These are phyloP conservation scores for Drepana arcuata DNA, from an alignment of 1,140 invertebrate genomes.

Conservation along the genomic window DNA sequence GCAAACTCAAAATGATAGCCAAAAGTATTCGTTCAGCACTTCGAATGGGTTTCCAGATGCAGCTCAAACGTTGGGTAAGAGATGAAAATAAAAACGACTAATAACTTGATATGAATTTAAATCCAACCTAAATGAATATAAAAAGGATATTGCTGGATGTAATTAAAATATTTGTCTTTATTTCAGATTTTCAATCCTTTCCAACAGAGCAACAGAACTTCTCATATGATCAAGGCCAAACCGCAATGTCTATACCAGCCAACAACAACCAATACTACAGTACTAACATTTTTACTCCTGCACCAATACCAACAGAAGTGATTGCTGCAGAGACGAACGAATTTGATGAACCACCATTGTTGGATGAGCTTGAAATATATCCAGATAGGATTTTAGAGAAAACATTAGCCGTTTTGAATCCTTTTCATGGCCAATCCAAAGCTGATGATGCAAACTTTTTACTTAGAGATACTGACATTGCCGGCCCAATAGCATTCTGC, in stretches of 20 bases:
- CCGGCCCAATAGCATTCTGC: conserved; percentile 95
- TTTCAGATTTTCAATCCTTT: conserved; percentile 65
- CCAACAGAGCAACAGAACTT: conserved; percentile 56
- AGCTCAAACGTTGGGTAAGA: conserved; percentile 51
- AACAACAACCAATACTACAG: conserved; percentile 65
- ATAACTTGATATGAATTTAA: no score
- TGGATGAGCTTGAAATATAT: conserved; percentile 95
- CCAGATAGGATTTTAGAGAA: conserved; percentile 94
- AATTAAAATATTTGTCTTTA: conserved; percentile 9
- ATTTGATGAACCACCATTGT: conserved; percentile 85
- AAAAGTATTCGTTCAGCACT: conserved; percentile 49
- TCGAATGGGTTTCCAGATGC: conserved; percentile 46
- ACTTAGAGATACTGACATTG: conserved; percentile 92
- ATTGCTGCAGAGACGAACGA: conserved; percentile 37
- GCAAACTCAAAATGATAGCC: conserved; percentile 53
- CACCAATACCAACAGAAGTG: conserved; percentile 51
- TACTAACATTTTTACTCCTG: conserved; percentile 68
- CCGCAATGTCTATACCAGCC: conserved; percentile 32
- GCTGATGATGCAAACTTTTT: conserved; percentile 86
- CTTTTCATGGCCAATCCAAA: conserved; percentile 80
- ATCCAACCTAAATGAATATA: no score
- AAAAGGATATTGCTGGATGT: no score
- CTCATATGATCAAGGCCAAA: conserved; percentile 50
- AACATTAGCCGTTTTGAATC: conserved; percentile 91
- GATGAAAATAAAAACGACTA: no score